phyloP scores from a whole-genome alignment of 2,888 invertebrate genomes.

The Cyaniris semiargus region DNA sequence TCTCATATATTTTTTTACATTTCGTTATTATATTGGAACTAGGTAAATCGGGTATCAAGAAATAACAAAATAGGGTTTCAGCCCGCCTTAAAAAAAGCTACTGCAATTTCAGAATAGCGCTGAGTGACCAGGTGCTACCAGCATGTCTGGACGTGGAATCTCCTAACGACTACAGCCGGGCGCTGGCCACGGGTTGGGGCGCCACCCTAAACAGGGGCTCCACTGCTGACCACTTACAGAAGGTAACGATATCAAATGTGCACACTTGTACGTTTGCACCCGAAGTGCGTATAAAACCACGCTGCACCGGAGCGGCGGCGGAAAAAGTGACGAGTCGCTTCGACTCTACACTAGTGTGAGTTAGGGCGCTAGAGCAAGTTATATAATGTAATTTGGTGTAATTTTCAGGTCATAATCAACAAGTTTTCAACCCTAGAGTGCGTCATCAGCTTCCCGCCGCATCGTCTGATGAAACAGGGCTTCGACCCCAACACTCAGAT shows the following conservation, averaged over 20 bases:
- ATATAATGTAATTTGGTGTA: neutral
- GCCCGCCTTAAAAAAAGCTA: too few species aligned
- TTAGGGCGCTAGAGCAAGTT: too few species aligned
- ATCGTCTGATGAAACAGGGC: conserved; percentile 47
- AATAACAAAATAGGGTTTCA: too few species aligned
- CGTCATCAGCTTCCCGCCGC: conserved; percentile 37
- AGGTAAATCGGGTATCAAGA: too few species aligned
- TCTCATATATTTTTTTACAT: too few species aligned
- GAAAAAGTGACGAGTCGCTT: too few species aligned
- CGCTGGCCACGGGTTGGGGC: conserved; percentile 59
- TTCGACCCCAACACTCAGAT: conserved; percentile 49
- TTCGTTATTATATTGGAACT: too few species aligned
- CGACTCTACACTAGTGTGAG: too few species aligned
- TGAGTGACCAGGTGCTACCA: conserved; percentile 51
- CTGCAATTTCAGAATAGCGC: conserved; percentile 46
- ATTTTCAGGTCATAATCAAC: conserved; percentile 50
- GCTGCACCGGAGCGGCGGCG: too few species aligned
- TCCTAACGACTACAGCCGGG: conserved; percentile 42
- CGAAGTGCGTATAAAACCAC: neutral
- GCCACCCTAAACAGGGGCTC: conserved; percentile 43
- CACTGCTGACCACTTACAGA: conserved; percentile 50
- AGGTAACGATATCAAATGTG: conserved; percentile 46
- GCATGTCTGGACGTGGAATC: conserved; percentile 54
- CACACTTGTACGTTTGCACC: neutral
- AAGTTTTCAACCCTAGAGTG: conserved; percentile 52